Evolutionary conservation across 1,140 invertebrate species (phyloP), one percentile per base, ranked within the genome.

Genomic region (Drosophila micromelanica): DNA sequence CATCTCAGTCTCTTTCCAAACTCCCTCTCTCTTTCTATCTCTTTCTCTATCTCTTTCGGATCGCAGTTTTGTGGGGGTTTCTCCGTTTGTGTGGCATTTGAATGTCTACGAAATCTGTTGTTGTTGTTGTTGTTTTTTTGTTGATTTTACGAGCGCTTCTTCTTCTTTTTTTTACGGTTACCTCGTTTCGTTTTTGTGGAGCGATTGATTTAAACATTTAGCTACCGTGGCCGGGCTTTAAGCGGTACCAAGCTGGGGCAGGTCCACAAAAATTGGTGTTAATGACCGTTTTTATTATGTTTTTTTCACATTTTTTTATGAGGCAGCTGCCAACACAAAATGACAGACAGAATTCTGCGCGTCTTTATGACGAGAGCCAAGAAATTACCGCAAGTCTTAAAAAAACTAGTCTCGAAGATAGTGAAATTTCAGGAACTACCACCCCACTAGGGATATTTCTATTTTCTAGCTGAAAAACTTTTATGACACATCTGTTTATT

Each of bases 401-500:
- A 42, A 7, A 37, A 37, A 15, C 32, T 37, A 20, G 35, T 20
- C 51, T 11, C 20, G 46, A 13, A 9, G 27, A 32, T 15, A 51
- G 52, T 9, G 27, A 40, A 67, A 54, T 51, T 59, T 13, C 45
- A 37, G 12, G 38, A 49, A 72, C 17, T 43, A 11, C 12, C n/a
- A 30, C 38, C 27, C 20, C 54, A 13, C 11, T 35, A 0, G 32
- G 32, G 32, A 2, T 35, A 35, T 35, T 35, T 35, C 43, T 32
- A 12, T 37, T 64, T 65, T 57, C 12, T 8, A 20, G 84, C 40
- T 89, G 79, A 84, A 80, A 80, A 80, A 72, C 46, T 90, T 90
- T 89, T 89, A 89, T 84, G 85, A 89, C 79, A 64, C 61, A 73
- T 77, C 76, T 89, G 84, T 89, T 89, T 89, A 89, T 89, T 89